Evolutionary conservation across 2,888 invertebrate genomes (phyloP).

Genomic region (Acrobasis repandana): DNA sequence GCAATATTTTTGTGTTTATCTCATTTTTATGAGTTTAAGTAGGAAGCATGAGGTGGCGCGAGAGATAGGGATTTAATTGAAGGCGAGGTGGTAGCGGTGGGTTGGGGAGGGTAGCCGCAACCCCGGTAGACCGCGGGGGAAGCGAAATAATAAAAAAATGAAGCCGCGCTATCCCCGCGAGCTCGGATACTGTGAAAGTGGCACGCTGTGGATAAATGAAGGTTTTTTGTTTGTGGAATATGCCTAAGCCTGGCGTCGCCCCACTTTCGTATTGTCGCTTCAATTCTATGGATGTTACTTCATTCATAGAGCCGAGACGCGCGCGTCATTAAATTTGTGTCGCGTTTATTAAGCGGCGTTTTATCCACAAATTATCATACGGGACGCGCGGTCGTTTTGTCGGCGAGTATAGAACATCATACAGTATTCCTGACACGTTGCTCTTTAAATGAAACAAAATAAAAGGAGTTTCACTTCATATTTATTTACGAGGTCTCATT

Average conservation of each 20-base stretch:
- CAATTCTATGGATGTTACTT: conserved; percentile 76
- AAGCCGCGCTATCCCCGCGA: conserved; percentile 71
- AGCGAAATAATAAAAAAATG: conserved; percentile 77
- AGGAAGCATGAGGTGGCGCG: conserved; percentile 72
- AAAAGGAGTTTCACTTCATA: conserved; percentile 48
- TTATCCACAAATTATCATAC: conserved; percentile 43
- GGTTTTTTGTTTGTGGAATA: conserved; percentile 78
- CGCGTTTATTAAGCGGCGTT: conserved; percentile 45
- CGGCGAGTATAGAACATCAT: conserved; percentile 30
- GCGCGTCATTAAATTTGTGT: conserved; percentile 66
- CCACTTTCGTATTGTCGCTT: conserved; percentile 76
- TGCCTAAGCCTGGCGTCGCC: conserved; percentile 73
- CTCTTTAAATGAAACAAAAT: conserved; percentile 28
- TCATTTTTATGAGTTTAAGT: conserved; percentile 76
- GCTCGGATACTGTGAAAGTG: conserved; percentile 81
- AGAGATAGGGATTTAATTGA: conserved; percentile 81
- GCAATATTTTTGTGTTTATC: conserved; percentile 76
- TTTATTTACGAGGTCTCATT: conserved; percentile 69
- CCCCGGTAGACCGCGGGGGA: conserved; percentile 52
- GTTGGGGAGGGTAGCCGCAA: conserved; percentile 56
- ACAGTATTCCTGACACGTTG: conserved; percentile 23
- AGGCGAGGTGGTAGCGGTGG: conserved; percentile 60
- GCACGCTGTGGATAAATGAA: conserved; percentile 81
- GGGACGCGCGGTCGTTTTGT: conserved; percentile 28
- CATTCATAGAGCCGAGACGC: conserved; percentile 57